Percentiles rank a stretch among this genome's conserved stretches.
phyloP scores from a whole-genome alignment of 2,797 vertebrate species.

The Sus cebifrons region DNA sequence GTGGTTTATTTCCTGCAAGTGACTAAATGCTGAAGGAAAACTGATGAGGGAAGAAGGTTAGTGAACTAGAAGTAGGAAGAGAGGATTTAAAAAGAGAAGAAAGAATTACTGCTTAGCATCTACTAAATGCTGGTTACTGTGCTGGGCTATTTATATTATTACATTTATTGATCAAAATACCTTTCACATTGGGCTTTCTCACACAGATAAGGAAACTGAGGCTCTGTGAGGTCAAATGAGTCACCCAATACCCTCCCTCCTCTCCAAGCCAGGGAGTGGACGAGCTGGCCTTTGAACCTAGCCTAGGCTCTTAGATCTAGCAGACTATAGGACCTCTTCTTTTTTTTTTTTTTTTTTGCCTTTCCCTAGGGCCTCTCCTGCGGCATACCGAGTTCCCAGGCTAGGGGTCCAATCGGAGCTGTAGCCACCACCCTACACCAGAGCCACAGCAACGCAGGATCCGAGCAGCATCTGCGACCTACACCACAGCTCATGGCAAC shows the following conservation, averaged over 20 bases:
- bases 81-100: conserved; percentile 2
- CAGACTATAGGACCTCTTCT: not conserved
- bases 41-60: conserved; percentile 2
- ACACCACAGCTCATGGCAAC: no score
- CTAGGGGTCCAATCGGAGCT: no score
- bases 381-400: no score
- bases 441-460: no score
- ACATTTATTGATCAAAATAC: conserved; percentile 18
- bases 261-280: not conserved
- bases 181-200: not conserved
- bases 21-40: conserved; percentile 45
- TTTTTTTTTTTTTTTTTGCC: no score
- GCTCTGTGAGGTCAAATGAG: not conserved
- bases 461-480: no score
- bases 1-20: conserved; percentile 31
- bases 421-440: no score
- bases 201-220: not conserved
- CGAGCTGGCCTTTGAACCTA: not conserved
- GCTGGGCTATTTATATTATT: conserved; percentile 8
- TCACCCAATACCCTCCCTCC: not conserved
- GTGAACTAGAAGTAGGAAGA: conserved; percentile 28
- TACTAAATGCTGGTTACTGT: conserved; percentile 64
- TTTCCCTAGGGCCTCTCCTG: no score
- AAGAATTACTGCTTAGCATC: not conserved
- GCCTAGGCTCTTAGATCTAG: not conserved